Base-by-base conservation (phyloP, 2,888 invertebrate species). In the Lymantria dispar region DNA sequence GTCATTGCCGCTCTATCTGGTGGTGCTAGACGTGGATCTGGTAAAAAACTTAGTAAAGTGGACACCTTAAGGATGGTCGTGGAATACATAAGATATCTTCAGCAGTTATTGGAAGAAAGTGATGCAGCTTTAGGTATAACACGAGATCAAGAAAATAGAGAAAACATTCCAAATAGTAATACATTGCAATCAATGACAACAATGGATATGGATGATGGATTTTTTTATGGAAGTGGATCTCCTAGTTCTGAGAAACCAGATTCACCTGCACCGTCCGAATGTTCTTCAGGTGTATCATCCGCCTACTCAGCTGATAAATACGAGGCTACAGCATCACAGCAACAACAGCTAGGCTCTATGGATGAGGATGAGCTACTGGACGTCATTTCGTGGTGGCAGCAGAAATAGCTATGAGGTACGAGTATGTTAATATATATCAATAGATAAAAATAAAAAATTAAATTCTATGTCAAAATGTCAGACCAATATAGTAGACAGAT, bases 1-100 rank as follows among this genome's bases (percentile, higher is more conserved):
- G 94, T 96, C 3, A 95, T 96, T 39, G 95, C 95, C 53, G 94
- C 95, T 0, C 78, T 95, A 56, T 91, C 82, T 58, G 93, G 93
- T 58, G 92, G 92, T 51, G 93, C 94, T 8, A 93, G 95, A 10
- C 92, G 96, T 46, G 95, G 96, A 8, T 95, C 96, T 42, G 95
- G 95, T 67, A 97, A 97, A 77, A 97, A 97, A 74, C 92, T 97
- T 8, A 96, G 96, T 72, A 97, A 97, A 91, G 97, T 97, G 33
- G 98, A 98, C 80, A 98, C 98, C 0, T 86, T 98, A 29, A 92
- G 96, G 60, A 94, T 97, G 89, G 98, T 98, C 0, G 97, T 98
- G 0, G 97, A 98, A 79, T 98, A 98, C 76, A 98, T 98, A 59
- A 93, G 96, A 57, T 96, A 96, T 64, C 90, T 98, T 31, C 95